Conservation (phyloP, 2,113 vertebrate genomes). For the Himantopus leucocephalus region DNA sequence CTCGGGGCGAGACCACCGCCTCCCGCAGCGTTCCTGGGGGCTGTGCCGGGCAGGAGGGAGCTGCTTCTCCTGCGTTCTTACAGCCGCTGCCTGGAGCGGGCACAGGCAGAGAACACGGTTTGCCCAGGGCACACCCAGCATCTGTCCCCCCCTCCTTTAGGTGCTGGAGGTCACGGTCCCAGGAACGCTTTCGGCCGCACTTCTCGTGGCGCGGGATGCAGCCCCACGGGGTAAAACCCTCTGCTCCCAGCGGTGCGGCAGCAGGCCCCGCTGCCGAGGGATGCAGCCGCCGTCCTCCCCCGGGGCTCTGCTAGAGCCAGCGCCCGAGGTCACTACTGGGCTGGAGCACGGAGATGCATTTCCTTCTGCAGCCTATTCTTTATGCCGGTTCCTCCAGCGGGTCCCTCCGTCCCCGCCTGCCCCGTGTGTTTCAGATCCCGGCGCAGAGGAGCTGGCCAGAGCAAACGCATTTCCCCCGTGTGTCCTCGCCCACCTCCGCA, state of each 20-base stretch:
- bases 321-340: fast-evolving
- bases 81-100: fast-evolving
- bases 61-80: not conserved
- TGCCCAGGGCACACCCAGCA: not conserved
- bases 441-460: not conserved
- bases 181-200: fast-evolving
- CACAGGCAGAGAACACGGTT: fast-evolving
- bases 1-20: fast-evolving
- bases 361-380: not conserved
- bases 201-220: not conserved
- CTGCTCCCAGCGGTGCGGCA: not conserved
- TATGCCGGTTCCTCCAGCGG: not conserved
- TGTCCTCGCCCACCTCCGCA: not conserved
- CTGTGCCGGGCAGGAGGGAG: not conserved
- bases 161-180: not conserved
- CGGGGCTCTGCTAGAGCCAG: not conserved
- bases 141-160: not conserved
- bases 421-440: not conserved
- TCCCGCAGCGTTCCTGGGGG: not conserved
- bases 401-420: not conserved
- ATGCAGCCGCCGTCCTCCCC: fast-evolving
- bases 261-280: no score
- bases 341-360: fast-evolving
- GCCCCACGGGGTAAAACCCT: no score
- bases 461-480: not conserved